Conservation (phyloP, 1,140 invertebrate species). For the Drosophila lini region DNA sequence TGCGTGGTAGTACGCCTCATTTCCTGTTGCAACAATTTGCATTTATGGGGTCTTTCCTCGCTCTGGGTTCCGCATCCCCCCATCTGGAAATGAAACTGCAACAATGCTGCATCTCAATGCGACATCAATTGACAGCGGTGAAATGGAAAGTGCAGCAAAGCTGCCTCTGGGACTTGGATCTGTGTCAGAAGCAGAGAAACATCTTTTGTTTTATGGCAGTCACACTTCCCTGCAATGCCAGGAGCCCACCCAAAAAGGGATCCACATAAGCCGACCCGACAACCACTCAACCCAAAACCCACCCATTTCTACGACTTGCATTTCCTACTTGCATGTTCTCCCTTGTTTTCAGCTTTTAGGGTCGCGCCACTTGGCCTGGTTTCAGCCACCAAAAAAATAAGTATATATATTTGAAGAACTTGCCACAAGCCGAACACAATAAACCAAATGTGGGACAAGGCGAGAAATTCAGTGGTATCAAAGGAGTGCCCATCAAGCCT, state of each 20-base stretch:
- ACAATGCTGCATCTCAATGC: conserved; percentile 17
- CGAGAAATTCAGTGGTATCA: conserved; percentile 14
- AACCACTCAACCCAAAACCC: conserved; percentile 2
- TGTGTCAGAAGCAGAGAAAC: conserved; percentile 63
- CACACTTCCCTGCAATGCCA: conserved; percentile 1
- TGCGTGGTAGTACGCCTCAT: conserved; percentile 69
- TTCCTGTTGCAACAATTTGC: conserved; percentile 74
- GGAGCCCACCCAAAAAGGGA: conserved; percentile 26
- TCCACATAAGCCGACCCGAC: conserved; percentile 6
- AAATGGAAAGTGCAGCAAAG: conserved; percentile 58
- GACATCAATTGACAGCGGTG: conserved; percentile 43
- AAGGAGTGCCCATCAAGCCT: conserved; percentile 18
- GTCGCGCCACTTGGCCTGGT: conserved; percentile 63
- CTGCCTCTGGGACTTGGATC: conserved; percentile 17
- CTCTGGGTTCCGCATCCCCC: neutral
- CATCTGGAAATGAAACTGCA: neutral
- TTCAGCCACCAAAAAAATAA: conserved; percentile 26
- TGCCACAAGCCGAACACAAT: conserved; percentile 44
- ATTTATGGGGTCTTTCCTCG: conserved; percentile 33
- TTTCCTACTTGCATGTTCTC: conserved; percentile 60
- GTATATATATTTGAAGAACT: conserved; percentile 38
- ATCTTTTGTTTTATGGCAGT: conserved; percentile 47
- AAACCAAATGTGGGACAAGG: conserved; percentile 49
- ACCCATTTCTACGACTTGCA: conserved; percentile 30
- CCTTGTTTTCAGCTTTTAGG: conserved; percentile 40